Conservation (phyloP, 2,113 vertebrate species). For the Theristicus caerulescens region DNA sequence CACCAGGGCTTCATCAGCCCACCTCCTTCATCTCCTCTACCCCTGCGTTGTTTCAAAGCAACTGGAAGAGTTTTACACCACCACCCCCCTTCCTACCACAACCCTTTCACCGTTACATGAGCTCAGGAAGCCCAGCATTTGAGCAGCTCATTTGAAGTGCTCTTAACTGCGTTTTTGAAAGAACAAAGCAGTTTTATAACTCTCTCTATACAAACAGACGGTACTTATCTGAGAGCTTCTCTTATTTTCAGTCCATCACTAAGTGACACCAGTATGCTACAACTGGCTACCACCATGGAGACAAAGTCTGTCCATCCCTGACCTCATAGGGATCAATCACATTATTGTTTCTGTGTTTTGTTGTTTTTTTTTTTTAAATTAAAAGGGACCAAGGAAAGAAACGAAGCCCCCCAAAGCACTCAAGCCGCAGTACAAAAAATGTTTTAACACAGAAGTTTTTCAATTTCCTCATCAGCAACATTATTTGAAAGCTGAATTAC, state of each 20-base stretch:
- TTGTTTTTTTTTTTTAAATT: neutral
- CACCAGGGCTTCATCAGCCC: constrained; percentile 22
- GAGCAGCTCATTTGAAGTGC: constrained; percentile 30
- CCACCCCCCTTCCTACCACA: neutral
- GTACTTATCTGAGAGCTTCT: constrained; percentile 4
- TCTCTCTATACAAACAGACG: constrained; percentile 34
- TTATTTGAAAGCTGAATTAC: constrained; percentile 12
- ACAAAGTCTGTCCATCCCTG: neutral
- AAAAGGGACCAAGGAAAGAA: neutral
- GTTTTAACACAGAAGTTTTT: neutral
- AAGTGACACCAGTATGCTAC: neutral
- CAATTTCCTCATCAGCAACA: neutral
- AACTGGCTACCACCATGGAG: neutral
- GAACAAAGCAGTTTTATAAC: constrained; percentile 58
- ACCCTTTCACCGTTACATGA: neutral
- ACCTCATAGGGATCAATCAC: neutral
- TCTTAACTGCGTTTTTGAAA: constrained; percentile 42
- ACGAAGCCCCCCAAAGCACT: neutral
- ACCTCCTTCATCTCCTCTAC: neutral
- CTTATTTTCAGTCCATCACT: constrained; percentile 36
- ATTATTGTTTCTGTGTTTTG: neutral
- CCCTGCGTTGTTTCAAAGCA: constrained; percentile 13
- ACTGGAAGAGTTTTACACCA: constrained; percentile 25
- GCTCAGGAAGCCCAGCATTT: neutral
- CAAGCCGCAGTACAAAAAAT: neutral